phyloP scores from a whole-genome alignment of 2,113 vertebrate genomes.

The Oncorhynchus kisutch region DNA sequence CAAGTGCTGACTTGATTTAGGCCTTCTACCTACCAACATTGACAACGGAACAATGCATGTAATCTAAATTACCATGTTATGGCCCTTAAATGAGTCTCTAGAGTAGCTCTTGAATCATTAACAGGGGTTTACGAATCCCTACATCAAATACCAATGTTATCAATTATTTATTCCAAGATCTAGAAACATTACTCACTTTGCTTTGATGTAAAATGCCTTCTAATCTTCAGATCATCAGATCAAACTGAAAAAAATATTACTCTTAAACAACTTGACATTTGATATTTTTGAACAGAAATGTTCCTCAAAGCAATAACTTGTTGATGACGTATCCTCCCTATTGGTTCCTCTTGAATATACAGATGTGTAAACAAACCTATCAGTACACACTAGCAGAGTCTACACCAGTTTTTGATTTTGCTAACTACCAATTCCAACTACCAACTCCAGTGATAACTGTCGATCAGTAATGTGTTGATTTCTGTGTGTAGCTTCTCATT shows the following conservation, averaged over 20 bases:
- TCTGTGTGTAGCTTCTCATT: too few species aligned
- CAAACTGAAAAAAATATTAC: not conserved
- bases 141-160: not conserved
- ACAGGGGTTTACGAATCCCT: not conserved
- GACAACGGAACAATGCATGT: not conserved
- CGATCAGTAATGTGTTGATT: not conserved
- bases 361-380: not conserved
- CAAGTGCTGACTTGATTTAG: not conserved
- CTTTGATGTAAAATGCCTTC: not conserved
- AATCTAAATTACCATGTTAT: not conserved
- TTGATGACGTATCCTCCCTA: not conserved
- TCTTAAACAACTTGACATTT: conserved; percentile 9
- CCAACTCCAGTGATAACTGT: not conserved
- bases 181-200: conserved; percentile 3
- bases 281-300: not conserved
- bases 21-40: not conserved
- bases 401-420: not conserved
- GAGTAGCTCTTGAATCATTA: not conserved
- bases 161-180: not conserved
- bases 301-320: not conserved
- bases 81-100: not conserved
- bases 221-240: not conserved
- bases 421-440: too few species aligned
- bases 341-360: not conserved
- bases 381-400: not conserved